A percentile compares a stretch with the other conserved stretches of the same genome.
Evolutionary conservation across 2,797 vertebrate genomes (phyloP).

Genomic region (Coracias cyanogaster): DNA sequence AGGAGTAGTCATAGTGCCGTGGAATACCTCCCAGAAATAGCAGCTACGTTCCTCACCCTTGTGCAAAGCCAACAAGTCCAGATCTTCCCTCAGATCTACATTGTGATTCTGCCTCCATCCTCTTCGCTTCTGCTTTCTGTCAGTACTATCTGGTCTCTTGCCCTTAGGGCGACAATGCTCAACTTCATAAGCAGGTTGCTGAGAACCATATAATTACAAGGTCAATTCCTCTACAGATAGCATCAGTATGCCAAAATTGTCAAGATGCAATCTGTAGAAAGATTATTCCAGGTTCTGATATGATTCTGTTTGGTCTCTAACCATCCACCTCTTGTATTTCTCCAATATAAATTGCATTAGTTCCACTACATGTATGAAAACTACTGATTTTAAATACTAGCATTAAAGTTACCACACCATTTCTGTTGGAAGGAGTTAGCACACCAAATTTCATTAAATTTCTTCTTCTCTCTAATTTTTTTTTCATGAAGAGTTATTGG

Average conservation of each 20-base stretch:
- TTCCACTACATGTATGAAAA: neutral
- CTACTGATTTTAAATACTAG: neutral
- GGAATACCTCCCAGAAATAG: neutral
- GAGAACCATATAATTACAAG: neutral
- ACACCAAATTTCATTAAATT: neutral
- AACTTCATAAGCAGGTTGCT: neutral
- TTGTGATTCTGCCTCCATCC: neutral
- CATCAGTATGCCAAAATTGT: neutral
- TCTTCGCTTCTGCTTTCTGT: neutral
- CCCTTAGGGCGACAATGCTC: neutral
- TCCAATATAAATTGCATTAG: neutral
- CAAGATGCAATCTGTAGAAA: neutral
- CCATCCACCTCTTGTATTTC: neutral
- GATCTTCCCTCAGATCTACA: neutral
- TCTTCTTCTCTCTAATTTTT: neutral
- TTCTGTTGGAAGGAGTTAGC: neutral
- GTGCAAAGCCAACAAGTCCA: neutral
- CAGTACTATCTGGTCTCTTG: neutral
- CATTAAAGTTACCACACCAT: neutral
- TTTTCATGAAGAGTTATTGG: neutral
- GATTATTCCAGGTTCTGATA: neutral
- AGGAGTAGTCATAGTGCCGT: neutral
- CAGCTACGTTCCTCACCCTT: neutral
- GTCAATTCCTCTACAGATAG: neutral
- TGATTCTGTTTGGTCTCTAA: neutral